Conservation (phyloP, 1,140 invertebrate genomes). For the Achroia grisella region DNA sequence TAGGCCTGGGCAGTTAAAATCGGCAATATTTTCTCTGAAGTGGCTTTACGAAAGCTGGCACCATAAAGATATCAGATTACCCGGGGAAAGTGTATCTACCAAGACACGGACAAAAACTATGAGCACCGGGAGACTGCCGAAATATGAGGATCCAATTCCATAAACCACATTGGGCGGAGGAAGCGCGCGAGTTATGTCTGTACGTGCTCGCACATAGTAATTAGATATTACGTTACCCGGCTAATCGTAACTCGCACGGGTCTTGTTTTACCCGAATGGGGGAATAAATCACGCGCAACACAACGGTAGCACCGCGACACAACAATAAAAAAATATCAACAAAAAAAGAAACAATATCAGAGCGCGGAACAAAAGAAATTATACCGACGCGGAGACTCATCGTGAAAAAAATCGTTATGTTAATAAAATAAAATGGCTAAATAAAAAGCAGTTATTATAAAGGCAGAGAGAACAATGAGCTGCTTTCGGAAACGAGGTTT, state of each 20-base stretch:
- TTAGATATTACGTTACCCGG: slow-evolving; percentile 67
- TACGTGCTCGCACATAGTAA: slow-evolving; percentile 69
- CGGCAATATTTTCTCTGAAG: slow-evolving; percentile 9
- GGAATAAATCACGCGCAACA: slow-evolving; percentile 63
- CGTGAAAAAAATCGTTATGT: slow-evolving; percentile 66
- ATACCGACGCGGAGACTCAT: slow-evolving; percentile 54
- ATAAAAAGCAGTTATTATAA: slow-evolving; percentile 66
- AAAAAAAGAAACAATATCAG: slow-evolving; percentile 65
- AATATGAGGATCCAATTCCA: slow-evolving; percentile 69
- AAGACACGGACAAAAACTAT: slow-evolving; percentile 46
- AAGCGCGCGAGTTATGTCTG: slow-evolving; percentile 63
- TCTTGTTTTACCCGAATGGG: slow-evolving; percentile 69
- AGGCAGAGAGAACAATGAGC: slow-evolving; percentile 54
- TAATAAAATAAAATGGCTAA: slow-evolving; percentile 69
- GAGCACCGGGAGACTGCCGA: slow-evolving; percentile 58
- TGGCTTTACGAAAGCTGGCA: slow-evolving; percentile 8
- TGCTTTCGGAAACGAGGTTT: slow-evolving; percentile 56
- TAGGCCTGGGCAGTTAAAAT: slow-evolving; percentile 17
- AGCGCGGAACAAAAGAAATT: slow-evolving; percentile 67
- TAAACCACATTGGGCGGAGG: slow-evolving; percentile 67
- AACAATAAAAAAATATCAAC: slow-evolving; percentile 47
- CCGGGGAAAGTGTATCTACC: slow-evolving; percentile 21
- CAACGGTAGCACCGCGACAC: slow-evolving; percentile 47
- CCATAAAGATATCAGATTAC: slow-evolving; percentile 48
- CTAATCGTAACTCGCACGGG: slow-evolving; percentile 68